These are phyloP conservation scores for Theretra japonica DNA, from an alignment of 2,888 invertebrate species.

Conservation along the genomic window DNA sequence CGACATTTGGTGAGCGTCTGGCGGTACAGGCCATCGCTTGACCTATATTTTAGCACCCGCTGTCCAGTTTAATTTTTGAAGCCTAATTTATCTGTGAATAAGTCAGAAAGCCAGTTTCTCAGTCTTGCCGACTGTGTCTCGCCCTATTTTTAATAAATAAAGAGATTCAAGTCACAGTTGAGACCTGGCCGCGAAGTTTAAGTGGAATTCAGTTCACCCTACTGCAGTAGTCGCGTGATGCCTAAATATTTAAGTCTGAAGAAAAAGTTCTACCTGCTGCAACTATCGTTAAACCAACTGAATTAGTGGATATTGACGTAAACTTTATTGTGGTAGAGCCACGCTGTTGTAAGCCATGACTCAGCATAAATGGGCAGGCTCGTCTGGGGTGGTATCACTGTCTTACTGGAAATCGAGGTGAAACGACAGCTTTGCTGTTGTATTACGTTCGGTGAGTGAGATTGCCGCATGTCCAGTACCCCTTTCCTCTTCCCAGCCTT, in stretches of 20 bases:
- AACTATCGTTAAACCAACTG: too few relatives aligned
- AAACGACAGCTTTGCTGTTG: too few relatives aligned
- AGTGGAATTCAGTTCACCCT: neutral
- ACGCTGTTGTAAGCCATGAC: too few relatives aligned
- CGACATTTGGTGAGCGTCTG: conserved; percentile 65
- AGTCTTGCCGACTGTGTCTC: neutral
- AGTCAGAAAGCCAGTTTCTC: neutral
- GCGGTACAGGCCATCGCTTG: conserved; percentile 68
- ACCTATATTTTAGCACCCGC: conserved; percentile 66
- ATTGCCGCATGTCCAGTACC: too few relatives aligned
- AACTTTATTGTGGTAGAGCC: too few relatives aligned
- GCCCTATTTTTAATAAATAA: conserved; percentile 7
- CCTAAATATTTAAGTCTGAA: neutral
- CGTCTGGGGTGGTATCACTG: too few relatives aligned
- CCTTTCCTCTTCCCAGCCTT: too few relatives aligned
- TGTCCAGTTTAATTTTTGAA: conserved; percentile 56
- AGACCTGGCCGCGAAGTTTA: neutral
- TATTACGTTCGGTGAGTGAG: too few relatives aligned
- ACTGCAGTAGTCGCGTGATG: neutral
- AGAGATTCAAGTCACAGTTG: neutral
- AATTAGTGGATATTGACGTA: too few relatives aligned
- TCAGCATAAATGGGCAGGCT: too few relatives aligned
- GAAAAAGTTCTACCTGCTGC: too few relatives aligned
- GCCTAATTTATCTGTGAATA: conserved; percentile 8
- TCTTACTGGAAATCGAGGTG: too few relatives aligned